Evolutionary conservation across 2,888 invertebrate species (phyloP).

Genomic region (Aleiodes testaceus): DNA sequence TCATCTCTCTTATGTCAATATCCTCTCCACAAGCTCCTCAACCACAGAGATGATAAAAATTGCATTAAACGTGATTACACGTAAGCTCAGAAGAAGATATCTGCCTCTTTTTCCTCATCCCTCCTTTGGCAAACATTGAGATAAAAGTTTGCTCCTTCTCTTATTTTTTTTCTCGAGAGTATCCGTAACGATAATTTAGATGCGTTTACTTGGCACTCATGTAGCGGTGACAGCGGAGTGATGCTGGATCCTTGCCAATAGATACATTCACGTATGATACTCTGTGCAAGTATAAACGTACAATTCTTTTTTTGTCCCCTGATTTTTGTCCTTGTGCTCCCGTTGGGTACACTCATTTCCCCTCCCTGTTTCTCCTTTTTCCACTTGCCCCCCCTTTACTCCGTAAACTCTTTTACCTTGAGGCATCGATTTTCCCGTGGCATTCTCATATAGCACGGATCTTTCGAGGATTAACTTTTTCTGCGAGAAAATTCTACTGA

Average conservation of each 20-base stretch:
- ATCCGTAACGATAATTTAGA: conserved; percentile 64
- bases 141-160: conserved; percentile 51
- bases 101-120: conserved; percentile 45
- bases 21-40: no score
- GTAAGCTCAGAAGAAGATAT: not conserved
- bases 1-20: no score
- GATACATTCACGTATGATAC: conserved; percentile 29
- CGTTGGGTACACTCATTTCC: no score
- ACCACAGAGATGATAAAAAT: not conserved
- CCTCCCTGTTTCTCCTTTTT: not conserved
- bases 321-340: not conserved
- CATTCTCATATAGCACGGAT: conserved; percentile 8
- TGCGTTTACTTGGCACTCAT: conserved; percentile 62
- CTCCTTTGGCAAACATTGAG: conserved; percentile 57
- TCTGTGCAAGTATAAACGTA: conserved; percentile 8
- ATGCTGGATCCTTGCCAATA: conserved; percentile 22
- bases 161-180: not conserved
- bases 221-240: conserved; percentile 48
- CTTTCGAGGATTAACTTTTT: conserved; percentile 7
- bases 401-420: conserved; percentile 12
- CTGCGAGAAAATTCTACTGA: not conserved
- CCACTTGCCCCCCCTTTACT: not conserved
- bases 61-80: conserved; percentile 5
- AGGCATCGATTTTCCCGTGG: conserved; percentile 1
- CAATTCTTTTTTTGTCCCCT: not conserved